A percentile compares a stretch with the other conserved stretches of the same genome.
phyloP scores from a whole-genome alignment of 2,797 vertebrate genomes.

The Syngnathus acus region DNA sequence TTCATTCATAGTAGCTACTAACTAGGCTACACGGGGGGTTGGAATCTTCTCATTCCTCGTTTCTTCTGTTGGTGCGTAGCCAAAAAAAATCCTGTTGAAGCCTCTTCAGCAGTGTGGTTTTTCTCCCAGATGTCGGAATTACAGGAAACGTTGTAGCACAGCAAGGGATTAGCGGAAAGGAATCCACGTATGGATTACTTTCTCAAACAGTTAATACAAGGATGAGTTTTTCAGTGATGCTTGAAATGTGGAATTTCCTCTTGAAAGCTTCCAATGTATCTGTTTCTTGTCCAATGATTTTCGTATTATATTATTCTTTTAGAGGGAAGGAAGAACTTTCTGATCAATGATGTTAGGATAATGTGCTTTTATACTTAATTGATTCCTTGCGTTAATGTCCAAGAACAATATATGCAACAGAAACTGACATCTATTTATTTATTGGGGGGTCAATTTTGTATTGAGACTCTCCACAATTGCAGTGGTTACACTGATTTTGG shows the following conservation, averaged over 20 bases:
- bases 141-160: constrained; percentile 33
- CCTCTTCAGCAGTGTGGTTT: constrained; percentile 13
- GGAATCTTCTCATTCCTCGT: constrained; percentile 36
- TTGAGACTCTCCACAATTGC: no score
- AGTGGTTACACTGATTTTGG: no score
- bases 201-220: constrained; percentile 17
- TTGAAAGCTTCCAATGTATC: not conserved
- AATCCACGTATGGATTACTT: constrained; percentile 40
- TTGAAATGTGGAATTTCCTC: constrained; percentile 20
- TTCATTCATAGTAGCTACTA: constrained; percentile 15
- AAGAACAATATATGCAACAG: not conserved
- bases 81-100: no score
- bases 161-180: constrained; percentile 51
- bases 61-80: constrained; percentile 36
- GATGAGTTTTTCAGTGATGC: constrained; percentile 21
- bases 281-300: not conserved
- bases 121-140: constrained; percentile 41
- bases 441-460: no score
- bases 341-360: not conserved
- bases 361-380: not conserved
- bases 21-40: constrained; percentile 8
- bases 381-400: not conserved
- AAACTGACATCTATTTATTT: no score
- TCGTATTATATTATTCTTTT: constrained; percentile 14
- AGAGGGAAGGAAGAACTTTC: not conserved